Percentiles rank a stretch among this genome's conserved stretches.
Evolutionary conservation across 2,113 vertebrate genomes (phyloP).

Genomic region (Oostethus manadensis): DNA sequence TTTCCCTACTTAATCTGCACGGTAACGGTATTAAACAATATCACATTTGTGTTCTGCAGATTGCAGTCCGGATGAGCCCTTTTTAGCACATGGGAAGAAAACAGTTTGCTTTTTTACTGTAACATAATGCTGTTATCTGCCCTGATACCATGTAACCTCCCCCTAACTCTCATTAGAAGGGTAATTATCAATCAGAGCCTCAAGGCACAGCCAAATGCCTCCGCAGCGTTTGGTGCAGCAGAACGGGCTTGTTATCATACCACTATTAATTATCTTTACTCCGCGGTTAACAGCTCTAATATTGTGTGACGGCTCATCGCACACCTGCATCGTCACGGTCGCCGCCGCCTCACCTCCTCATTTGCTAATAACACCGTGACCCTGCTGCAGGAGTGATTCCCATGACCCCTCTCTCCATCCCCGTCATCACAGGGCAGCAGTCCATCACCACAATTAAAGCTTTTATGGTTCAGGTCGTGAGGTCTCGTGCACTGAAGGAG

Average conservation of each 20-base stretch:
- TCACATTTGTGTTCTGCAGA: too few relatives aligned
- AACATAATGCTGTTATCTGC: slow-evolving; percentile 47
- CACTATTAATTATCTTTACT: slow-evolving; percentile 40
- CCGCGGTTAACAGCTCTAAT: slow-evolving; percentile 19
- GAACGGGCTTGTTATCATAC: slow-evolving; percentile 26
- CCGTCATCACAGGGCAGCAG: slow-evolving; percentile 30
- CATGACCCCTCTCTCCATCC: background rate
- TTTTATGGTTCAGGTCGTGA: slow-evolving; percentile 38
- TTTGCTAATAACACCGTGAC: slow-evolving; percentile 42
- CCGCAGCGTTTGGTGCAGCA: slow-evolving; percentile 30
- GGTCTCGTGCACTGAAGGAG: slow-evolving; percentile 36
- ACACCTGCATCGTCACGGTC: slow-evolving; percentile 6
- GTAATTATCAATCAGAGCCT: slow-evolving; percentile 55
- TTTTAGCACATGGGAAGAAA: slow-evolving; percentile 33
- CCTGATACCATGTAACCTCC: slow-evolving; percentile 38
- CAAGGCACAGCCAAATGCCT: slow-evolving; percentile 22
- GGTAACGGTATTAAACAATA: too few relatives aligned
- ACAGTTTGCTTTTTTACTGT: slow-evolving; percentile 37
- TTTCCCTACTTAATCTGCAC: too few relatives aligned
- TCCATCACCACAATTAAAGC: slow-evolving; percentile 54
- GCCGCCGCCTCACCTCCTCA: slow-evolving; percentile 9
- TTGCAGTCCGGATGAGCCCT: background rate
- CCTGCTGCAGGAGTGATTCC: slow-evolving; percentile 35
- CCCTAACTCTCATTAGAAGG: slow-evolving; percentile 38
- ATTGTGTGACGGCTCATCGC: slow-evolving; percentile 2